Conservation (phyloP, 1,140 invertebrate genomes). For the Eurosta solidaginis region DNA sequence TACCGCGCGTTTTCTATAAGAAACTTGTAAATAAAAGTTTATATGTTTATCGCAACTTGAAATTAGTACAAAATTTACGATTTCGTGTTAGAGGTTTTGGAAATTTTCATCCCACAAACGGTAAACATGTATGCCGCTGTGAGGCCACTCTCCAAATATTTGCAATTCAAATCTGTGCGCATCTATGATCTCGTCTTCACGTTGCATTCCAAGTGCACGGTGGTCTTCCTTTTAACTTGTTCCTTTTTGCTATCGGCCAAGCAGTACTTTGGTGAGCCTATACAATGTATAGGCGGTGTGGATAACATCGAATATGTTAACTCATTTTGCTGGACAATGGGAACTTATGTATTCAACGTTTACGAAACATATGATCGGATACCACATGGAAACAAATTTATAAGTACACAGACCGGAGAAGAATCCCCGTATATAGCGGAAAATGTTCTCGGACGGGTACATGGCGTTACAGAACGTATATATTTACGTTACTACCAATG, state of each 20-base stretch:
- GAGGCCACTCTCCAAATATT: constrained; percentile 54
- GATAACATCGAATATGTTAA: constrained; percentile 67
- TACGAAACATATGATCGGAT: constrained; percentile 36
- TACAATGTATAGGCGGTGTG: constrained; percentile 67
- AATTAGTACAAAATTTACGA: constrained; percentile 28
- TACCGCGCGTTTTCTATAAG: background rate
- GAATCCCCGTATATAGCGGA: background rate
- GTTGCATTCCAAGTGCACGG: constrained; percentile 71
- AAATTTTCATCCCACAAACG: constrained; percentile 13
- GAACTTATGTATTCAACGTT: constrained; percentile 70
- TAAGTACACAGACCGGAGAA: background rate
- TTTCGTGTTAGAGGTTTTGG: constrained; percentile 8
- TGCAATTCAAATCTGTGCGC: constrained; percentile 67
- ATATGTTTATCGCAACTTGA: background rate
- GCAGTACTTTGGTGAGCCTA: constrained; percentile 74
- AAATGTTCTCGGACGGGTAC: background rate
- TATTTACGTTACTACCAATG: constrained; percentile 88
- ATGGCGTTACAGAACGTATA: constrained; percentile 64
- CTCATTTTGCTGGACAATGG: constrained; percentile 78
- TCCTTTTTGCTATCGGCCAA: constrained; percentile 71
- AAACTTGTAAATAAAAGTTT: background rate
- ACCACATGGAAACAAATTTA: background rate
- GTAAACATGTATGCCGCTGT: constrained; percentile 48
- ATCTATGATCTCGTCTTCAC: constrained; percentile 72
- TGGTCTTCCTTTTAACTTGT: constrained; percentile 69